These are phyloP conservation scores for Brenthis ino DNA, from an alignment of 2,888 invertebrate species.

Conservation along the genomic window DNA sequence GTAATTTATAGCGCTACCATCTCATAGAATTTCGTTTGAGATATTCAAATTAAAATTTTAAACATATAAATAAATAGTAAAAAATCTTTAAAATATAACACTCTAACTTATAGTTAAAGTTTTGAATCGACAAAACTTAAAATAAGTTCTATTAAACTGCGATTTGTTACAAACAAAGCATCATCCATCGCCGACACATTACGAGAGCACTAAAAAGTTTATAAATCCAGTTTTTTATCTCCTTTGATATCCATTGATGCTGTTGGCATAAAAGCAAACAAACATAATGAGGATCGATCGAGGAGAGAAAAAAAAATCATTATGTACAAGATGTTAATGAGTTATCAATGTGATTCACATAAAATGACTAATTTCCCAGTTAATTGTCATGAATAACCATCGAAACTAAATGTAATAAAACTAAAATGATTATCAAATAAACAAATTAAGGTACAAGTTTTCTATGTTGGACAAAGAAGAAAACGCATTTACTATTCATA, in stretches of 20 bases:
- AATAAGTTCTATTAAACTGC: conserved; percentile 76
- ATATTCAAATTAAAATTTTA: conserved; percentile 61
- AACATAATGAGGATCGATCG: conserved; percentile 72
- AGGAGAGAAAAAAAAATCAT: conserved; percentile 57
- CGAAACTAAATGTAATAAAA: conserved; percentile 72
- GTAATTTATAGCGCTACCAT: conserved; percentile 54
- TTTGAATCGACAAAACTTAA: conserved; percentile 81
- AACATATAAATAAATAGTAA: conserved; percentile 73
- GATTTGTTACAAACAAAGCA: conserved; percentile 53
- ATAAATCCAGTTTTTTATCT: conserved; percentile 48
- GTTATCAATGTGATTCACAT: conserved; percentile 48
- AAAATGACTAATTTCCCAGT: conserved; percentile 54
- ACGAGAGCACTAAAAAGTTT: conserved; percentile 45
- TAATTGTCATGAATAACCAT: conserved; percentile 78
- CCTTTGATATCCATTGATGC: conserved; percentile 66
- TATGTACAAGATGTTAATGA: conserved; percentile 60
- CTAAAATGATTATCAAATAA: conserved; percentile 66
- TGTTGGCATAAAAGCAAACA: conserved; percentile 73
- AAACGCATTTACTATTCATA: conserved; percentile 74
- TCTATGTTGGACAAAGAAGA: conserved; percentile 71
- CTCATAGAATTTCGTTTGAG: conserved; percentile 61
- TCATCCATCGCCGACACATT: conserved; percentile 37
- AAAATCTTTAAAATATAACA: conserved; percentile 67
- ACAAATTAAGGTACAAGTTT: conserved; percentile 80
- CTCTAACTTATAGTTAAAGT: conserved; percentile 82